Evolutionary conservation across 1,140 invertebrate species (phyloP), one percentile per base, ranked within the genome.

Genomic region (Bradynema listronoti): DNA sequence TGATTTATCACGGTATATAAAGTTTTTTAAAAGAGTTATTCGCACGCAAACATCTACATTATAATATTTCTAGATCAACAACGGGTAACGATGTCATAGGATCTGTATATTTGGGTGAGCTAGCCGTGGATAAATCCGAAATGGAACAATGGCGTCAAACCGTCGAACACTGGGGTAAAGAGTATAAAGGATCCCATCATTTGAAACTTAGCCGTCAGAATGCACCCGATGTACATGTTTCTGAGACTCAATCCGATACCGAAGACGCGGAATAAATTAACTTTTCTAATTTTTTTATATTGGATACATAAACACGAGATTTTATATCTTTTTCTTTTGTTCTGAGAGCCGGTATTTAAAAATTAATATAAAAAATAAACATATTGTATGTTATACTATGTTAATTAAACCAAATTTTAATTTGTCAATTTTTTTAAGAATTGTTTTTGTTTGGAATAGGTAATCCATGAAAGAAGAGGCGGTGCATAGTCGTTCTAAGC

Each of bases 61-160:
- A n/a, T 14, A 25, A 19, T 33, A 24, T 24, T 69, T 71, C 9
- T 55, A 75, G 73, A 50, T 62, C 69, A 11, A 71, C 69, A 25
- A 75, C 74, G 11, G 74, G 74, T 22, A 72, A 76, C 50, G 74
- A 76, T 49, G 47, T 73, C 4, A 76, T 76, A 16, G 74, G 74
- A 41, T 66, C 45, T 16, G 71, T 65, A 7, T 76, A 63, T 42
- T 58, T 76, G 5, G 74, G 74, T n/a, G 34, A 65, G 42, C 45
- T 72, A 29, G 73, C 75, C 2, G 33, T 61, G 6, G 74, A 76
- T 45, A 78, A 78, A 52, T 77, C 73, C 27, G 47, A 50, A 27
- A 29, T 66, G 2, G 74, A 76, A 9, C 74, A 76, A 47, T 76
- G 74, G 74, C 69, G 64, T 33, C 74, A 75, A 16, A 78, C 73